Percentiles rank a stretch among this genome's conserved stretches.
phyloP scores from a whole-genome alignment of 2,113 vertebrate species.

The Petroica traversi region DNA sequence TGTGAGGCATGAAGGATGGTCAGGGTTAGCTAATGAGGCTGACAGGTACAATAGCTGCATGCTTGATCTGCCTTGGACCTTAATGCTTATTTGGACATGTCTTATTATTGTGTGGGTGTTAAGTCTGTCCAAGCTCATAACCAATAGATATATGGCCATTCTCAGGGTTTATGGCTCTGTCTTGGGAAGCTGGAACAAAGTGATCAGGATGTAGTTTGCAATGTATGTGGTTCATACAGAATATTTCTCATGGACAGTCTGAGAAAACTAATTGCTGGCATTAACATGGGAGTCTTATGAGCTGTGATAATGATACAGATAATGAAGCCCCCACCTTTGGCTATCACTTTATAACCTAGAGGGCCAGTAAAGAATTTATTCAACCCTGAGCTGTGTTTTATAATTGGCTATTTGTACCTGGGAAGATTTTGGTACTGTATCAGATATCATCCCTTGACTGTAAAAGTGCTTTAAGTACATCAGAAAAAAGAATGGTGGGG shows the following conservation, averaged over 20 bases:
- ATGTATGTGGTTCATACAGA: neutral
- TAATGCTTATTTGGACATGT: constrained; percentile 40
- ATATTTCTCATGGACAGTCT: constrained; percentile 10
- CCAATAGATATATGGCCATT: constrained; percentile 2
- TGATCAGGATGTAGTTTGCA: neutral
- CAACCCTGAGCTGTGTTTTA: neutral
- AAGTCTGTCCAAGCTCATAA: constrained; percentile 35
- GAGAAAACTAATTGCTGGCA: constrained; percentile 39
- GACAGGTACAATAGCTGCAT: constrained; percentile 24
- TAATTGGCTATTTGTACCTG: neutral
- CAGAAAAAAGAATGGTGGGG: neutral
- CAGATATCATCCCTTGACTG: neutral
- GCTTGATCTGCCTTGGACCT: constrained; percentile 35
- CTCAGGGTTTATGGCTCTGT: neutral
- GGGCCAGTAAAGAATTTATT: neutral
- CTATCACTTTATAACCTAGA: neutral
- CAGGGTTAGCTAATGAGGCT: constrained; percentile 49
- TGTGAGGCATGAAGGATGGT: constrained; percentile 10
- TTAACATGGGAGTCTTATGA: constrained; percentile 9
- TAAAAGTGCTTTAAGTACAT: neutral
- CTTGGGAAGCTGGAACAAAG: constrained; percentile 21
- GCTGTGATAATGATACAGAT: constrained; percentile 1
- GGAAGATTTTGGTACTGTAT: neutral
- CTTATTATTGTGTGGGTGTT: constrained; percentile 32
- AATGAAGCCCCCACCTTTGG: neutral